Evolutionary conservation across 2,113 vertebrate genomes (phyloP).

Genomic region (Rallus limicola): DNA sequence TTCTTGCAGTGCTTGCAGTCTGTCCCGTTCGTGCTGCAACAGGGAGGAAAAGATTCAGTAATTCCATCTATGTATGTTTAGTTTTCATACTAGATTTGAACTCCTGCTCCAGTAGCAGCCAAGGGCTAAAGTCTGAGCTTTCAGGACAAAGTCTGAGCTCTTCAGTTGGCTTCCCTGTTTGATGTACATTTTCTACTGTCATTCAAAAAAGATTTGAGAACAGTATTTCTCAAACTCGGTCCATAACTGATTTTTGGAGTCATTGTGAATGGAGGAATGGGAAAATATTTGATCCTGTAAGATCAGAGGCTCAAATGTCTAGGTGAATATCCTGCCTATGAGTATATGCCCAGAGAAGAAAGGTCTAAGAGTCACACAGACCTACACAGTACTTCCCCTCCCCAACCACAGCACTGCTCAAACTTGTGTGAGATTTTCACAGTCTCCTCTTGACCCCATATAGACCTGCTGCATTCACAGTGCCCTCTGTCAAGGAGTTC

Average conservation of each 20-base stretch:
- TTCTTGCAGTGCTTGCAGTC: constrained; percentile 56
- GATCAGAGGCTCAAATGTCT: neutral
- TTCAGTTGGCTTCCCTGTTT: neutral
- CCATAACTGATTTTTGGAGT: neutral
- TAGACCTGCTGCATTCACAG: neutral
- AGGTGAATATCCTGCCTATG: neutral
- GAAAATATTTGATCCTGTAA: neutral
- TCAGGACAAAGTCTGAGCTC: neutral
- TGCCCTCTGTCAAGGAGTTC: neutral
- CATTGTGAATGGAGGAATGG: neutral
- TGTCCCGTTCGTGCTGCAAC: constrained; percentile 60
- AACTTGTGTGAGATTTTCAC: neutral
- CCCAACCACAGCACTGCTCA: neutral
- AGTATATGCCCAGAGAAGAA: neutral
- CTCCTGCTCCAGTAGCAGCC: neutral
- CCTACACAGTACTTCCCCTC: neutral
- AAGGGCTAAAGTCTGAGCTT: neutral
- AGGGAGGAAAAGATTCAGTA: neutral
- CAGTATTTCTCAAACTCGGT: neutral
- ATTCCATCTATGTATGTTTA: neutral
- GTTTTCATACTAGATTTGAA: neutral
- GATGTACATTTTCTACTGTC: neutral
- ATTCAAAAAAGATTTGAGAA: neutral
- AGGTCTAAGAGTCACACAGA: neutral
- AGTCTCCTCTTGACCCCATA: neutral